Percentiles rank a stretch among this genome's conserved stretches.
Evolutionary conservation across 2,888 invertebrate species (phyloP).

Genomic region (Thymelicus sylvestris): DNA sequence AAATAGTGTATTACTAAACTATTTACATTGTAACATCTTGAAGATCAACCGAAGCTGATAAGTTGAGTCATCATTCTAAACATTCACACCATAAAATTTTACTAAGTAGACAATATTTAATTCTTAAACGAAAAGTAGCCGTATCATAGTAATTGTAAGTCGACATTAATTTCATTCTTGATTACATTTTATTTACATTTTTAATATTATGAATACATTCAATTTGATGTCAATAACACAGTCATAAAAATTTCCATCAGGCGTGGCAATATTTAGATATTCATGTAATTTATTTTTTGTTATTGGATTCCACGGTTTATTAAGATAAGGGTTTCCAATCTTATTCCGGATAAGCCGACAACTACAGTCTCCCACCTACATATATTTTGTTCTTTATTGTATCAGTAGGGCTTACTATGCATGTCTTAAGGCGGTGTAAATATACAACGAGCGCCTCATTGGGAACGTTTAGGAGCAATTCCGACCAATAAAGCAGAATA

Average conservation of each 20-base stretch:
- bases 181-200: conserved; percentile 38
- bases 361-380: conserved; percentile 51
- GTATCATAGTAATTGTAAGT: conserved; percentile 28
- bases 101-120: conserved; percentile 21
- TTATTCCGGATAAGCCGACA: conserved; percentile 33
- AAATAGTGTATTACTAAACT: conserved; percentile 8
- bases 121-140: conserved; percentile 9
- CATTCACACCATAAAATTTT: conserved; percentile 24
- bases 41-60: background rate
- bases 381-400: conserved; percentile 71
- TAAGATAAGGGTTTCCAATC: conserved; percentile 44
- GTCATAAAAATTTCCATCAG: conserved; percentile 31
- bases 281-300: background rate
- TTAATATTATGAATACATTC: conserved; percentile 38
- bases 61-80: background rate
- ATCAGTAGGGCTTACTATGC: conserved; percentile 61
- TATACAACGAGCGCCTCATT: conserved; percentile 80
- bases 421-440: conserved; percentile 72
- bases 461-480: conserved; percentile 83
- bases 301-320: conserved; percentile 35
- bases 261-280: conserved; percentile 11
- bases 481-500: conserved; percentile 77
- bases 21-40: background rate
- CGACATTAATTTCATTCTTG: conserved; percentile 26
- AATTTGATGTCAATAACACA: conserved; percentile 36